These are phyloP conservation scores for Drusus annulatus DNA, from an alignment of 1,140 invertebrate species.

Conservation along the genomic window DNA sequence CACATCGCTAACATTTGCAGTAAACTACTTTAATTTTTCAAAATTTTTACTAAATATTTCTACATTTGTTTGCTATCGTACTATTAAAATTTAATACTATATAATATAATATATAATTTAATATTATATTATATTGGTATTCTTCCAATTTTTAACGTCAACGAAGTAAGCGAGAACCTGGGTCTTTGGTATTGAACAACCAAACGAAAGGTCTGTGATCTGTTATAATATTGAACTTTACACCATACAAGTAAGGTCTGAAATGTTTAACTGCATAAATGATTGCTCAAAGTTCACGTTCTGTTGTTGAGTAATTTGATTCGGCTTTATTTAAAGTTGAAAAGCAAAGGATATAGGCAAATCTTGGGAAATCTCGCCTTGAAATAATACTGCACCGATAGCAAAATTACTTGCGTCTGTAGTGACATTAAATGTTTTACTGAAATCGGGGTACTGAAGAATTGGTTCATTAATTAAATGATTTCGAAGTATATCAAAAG, in stretches of 20 bases:
- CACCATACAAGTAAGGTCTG: conserved; percentile 67
- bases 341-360: conserved; percentile 64
- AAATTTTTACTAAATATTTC: conserved; percentile 46
- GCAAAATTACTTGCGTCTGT: conserved; percentile 57
- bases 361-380: conserved; percentile 45
- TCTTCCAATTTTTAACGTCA: conserved; percentile 69
- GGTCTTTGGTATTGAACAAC: conserved; percentile 65
- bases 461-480: conserved; percentile 63
- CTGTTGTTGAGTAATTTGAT: conserved; percentile 64
- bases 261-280: conserved; percentile 68
- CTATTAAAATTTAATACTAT: conserved; percentile 56
- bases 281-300: conserved; percentile 72
- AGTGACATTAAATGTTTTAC: conserved; percentile 49
- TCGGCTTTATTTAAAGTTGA: conserved; percentile 64
- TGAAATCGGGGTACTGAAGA: conserved; percentile 60
- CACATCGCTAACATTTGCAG: background rate
- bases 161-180: conserved; percentile 68
- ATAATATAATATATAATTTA: too few relatives aligned
- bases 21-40: conserved; percentile 22
- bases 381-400: conserved; percentile 54
- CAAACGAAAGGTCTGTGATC: conserved; percentile 63
- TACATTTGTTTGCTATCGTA: conserved; percentile 45
- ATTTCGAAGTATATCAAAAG: conserved; percentile 64
- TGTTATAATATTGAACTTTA: conserved; percentile 44
- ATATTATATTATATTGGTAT: conserved; percentile 63